These are phyloP conservation scores for Eumeta japonica DNA, from an alignment of 1,140 invertebrate species.

Conservation along the genomic window DNA sequence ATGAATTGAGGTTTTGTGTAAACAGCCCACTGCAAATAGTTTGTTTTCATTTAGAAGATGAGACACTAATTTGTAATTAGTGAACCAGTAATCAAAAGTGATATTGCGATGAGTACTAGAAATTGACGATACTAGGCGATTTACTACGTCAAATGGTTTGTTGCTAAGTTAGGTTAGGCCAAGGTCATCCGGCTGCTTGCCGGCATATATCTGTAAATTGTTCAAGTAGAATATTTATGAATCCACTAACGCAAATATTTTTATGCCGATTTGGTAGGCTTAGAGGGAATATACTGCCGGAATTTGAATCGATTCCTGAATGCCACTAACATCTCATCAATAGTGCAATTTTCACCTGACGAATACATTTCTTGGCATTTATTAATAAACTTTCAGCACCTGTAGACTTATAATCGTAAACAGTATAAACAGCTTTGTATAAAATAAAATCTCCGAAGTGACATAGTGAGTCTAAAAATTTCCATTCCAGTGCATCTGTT, in stretches of 20 bases:
- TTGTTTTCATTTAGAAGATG: constrained; percentile 24
- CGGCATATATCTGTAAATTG: constrained; percentile 21
- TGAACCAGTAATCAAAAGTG: constrained; percentile 29
- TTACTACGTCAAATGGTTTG: constrained; percentile 12
- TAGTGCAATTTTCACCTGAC: constrained; percentile 15
- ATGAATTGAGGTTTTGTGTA: constrained; percentile 27
- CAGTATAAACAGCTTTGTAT: too few species aligned
- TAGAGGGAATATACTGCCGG: constrained; percentile 44
- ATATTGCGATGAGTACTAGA: constrained; percentile 17
- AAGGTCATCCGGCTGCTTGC: constrained; percentile 14
- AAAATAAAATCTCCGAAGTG: too few species aligned
- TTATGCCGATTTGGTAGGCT: constrained; percentile 52
- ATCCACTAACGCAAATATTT: constrained; percentile 28
- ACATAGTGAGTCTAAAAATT: too few species aligned
- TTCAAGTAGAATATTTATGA: constrained; percentile 19
- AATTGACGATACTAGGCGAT: constrained; percentile 12
- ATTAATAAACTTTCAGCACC: constrained; percentile 20
- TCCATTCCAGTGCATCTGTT: too few species aligned
- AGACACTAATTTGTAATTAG: constrained; percentile 20
- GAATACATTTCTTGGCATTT: constrained; percentile 24
- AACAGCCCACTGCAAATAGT: constrained; percentile 26
- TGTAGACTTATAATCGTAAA: constrained; percentile 19
- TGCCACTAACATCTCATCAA: constrained; percentile 40
- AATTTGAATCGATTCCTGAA: constrained; percentile 40
- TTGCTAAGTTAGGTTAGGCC: constrained; percentile 11